Conservation (phyloP, 2,888 invertebrate species). For the Plagodis pulveraria region DNA sequence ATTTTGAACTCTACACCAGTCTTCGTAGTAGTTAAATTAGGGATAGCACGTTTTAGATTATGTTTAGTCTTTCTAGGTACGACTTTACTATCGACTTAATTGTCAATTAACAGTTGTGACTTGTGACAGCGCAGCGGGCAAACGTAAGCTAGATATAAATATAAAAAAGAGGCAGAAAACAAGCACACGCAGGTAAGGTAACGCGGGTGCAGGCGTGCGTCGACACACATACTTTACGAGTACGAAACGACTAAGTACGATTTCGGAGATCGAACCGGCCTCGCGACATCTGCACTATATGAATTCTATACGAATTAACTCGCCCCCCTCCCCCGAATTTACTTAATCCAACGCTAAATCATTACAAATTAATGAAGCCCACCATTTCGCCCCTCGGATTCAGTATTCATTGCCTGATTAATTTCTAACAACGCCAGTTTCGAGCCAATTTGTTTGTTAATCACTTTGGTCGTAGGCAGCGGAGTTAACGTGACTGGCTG, state of each 20-base stretch:
- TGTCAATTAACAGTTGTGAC: too few species aligned
- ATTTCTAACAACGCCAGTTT: slow-evolving; percentile 35
- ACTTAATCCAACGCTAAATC: slow-evolving; percentile 41
- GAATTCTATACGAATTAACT: slow-evolving; percentile 29
- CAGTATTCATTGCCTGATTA: slow-evolving; percentile 38
- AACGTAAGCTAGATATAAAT: slow-evolving; percentile 7
- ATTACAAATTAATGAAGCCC: slow-evolving; percentile 43
- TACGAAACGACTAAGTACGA: too few species aligned
- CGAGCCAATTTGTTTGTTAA: slow-evolving; percentile 36
- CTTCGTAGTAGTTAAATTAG: slow-evolving; percentile 5
- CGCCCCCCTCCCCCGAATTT: slow-evolving; percentile 16
- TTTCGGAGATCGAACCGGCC: too few species aligned
- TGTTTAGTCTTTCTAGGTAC: too few species aligned
- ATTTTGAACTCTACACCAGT: background rate
- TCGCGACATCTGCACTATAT: slow-evolving; percentile 11
- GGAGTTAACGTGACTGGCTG: slow-evolving; percentile 21
- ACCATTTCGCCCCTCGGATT: slow-evolving; percentile 28
- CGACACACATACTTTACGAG: slow-evolving; percentile 25
- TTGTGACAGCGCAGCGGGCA: too few species aligned
- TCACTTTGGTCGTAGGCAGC: slow-evolving; percentile 31
- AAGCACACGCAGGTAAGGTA: slow-evolving; percentile 10
- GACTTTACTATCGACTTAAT: too few species aligned
- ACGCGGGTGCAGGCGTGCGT: slow-evolving; percentile 21
- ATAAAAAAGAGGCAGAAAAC: slow-evolving; percentile 19
- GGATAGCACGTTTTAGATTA: background rate